These are phyloP conservation scores for Periophthalmodon schlosseri DNA, from an alignment of 2,113 vertebrate species.

Conservation along the genomic window DNA sequence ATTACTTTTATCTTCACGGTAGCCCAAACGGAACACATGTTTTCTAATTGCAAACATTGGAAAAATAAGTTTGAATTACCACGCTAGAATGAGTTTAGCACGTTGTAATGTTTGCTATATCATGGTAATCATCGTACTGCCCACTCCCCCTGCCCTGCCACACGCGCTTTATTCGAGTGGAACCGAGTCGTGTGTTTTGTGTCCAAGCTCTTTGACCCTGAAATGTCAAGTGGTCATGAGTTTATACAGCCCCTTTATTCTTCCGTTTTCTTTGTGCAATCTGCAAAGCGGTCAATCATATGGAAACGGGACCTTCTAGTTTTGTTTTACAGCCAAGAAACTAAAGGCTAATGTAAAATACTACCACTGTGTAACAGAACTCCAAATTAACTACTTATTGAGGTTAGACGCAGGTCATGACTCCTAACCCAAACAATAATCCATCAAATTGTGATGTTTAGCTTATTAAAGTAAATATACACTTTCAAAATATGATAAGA, in stretches of 20 bases:
- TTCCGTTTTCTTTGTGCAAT: background rate
- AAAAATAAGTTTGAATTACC: background rate
- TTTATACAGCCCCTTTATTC: background rate
- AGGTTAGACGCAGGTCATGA: background rate
- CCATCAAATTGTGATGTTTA: background rate
- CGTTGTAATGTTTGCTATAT: slow-evolving; percentile 64
- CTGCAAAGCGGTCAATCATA: background rate
- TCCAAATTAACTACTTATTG: background rate
- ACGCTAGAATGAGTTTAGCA: slow-evolving; percentile 11
- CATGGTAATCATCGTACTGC: slow-evolving; percentile 51
- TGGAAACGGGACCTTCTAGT: background rate
- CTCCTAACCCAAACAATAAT: background rate
- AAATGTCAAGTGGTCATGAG: background rate
- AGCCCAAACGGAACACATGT: fast-evolving
- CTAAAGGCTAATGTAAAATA: background rate
- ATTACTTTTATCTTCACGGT: background rate
- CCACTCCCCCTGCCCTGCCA: slow-evolving; percentile 33
- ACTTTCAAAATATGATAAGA: background rate
- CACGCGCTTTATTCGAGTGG: slow-evolving; percentile 11
- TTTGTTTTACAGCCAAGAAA: background rate
- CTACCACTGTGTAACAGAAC: background rate
- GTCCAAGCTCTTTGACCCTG: background rate
- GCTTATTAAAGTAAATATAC: background rate
- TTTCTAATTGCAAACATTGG: background rate
- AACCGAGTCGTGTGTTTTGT: background rate